Conservation (phyloP, 2,797 vertebrate species). For the Peromyscus aztecus region DNA sequence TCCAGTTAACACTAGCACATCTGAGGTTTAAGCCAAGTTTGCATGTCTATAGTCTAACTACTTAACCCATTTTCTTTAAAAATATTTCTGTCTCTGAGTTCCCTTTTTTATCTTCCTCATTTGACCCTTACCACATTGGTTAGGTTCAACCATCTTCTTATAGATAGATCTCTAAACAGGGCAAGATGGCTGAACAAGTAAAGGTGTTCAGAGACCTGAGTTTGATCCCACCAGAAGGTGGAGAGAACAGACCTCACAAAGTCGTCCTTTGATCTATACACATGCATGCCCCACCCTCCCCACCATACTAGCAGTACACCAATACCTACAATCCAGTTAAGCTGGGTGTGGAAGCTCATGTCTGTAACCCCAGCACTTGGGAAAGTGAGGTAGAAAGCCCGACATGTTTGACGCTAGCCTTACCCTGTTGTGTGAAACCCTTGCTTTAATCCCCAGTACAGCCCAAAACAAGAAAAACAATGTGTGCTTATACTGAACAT, state of each 20-base stretch:
- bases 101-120: neutral
- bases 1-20: slow-evolving; percentile 1
- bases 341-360: neutral
- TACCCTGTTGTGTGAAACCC: neutral
- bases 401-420: neutral
- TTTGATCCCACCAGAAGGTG: neutral
- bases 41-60: neutral
- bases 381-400: neutral
- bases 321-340: neutral
- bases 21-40: slow-evolving; percentile 2
- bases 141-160: neutral
- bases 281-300: neutral
- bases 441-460: neutral
- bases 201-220: neutral
- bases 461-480: neutral
- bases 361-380: neutral
- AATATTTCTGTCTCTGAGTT: slow-evolving; percentile 28
- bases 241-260: neutral
- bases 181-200: neutral
- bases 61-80: slow-evolving; percentile 8
- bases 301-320: neutral
- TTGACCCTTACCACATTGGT: neutral
- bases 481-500: neutral
- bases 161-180: neutral
- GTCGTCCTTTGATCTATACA: neutral